Conservation (phyloP, 2,797 vertebrate genomes). For the Coregonus ussuriensis region DNA sequence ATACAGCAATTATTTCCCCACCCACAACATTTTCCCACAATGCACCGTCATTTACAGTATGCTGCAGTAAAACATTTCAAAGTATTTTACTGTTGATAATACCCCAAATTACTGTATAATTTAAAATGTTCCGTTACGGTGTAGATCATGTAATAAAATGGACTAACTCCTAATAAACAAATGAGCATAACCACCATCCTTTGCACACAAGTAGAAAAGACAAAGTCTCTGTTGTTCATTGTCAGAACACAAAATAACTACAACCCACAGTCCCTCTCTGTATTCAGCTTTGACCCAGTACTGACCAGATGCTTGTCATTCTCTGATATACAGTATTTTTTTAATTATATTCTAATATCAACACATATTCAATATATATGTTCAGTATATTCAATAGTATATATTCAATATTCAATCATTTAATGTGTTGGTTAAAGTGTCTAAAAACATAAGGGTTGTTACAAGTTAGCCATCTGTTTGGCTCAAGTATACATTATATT, state of each 20-base stretch:
- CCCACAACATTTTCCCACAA: too few species aligned
- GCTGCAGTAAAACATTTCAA: too few species aligned
- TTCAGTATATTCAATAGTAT: background rate
- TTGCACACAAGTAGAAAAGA: conserved; percentile 12
- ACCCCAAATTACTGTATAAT: too few species aligned
- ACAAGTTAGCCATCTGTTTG: background rate
- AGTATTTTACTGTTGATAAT: too few species aligned
- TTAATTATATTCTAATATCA: conserved; percentile 43
- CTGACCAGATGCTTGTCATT: background rate
- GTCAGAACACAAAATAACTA: conserved; percentile 18
- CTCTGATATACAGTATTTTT: conserved; percentile 47
- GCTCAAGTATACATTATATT: background rate
- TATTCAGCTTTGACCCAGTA: background rate
- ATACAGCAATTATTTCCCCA: too few species aligned
- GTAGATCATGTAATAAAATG: background rate
- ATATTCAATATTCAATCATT: background rate
- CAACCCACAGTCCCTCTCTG: conserved; percentile 25
- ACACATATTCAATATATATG: conserved; percentile 42
- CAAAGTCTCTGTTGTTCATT: conserved; percentile 41
- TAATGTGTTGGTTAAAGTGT: background rate
- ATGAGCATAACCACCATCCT: background rate
- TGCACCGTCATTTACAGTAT: too few species aligned
- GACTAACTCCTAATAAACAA: background rate
- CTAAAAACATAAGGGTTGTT: background rate
- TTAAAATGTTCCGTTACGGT: background rate